phyloP scores from a whole-genome alignment of 2,888 invertebrate species.

The Ectobius pallidus region DNA sequence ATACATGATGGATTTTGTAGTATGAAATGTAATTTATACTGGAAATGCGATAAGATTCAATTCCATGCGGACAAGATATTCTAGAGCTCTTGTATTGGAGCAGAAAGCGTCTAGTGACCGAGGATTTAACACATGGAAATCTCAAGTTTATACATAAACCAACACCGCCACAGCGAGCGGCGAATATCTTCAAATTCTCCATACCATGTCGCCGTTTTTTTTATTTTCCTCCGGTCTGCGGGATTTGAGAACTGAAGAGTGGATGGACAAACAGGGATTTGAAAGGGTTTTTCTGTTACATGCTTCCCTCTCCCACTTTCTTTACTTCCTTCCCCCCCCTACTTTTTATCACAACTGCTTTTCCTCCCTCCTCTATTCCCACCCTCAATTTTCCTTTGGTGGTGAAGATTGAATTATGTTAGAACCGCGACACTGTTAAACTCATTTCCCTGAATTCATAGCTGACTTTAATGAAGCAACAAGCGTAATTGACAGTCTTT shows the following conservation, averaged over 20 bases:
- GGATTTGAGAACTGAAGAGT: constrained; percentile 1
- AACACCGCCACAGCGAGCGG: too few relatives aligned
- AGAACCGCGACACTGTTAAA: not conserved
- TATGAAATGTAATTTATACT: too few relatives aligned
- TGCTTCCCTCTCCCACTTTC: too few relatives aligned
- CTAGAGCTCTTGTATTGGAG: too few relatives aligned
- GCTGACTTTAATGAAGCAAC: too few relatives aligned
- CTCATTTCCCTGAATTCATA: too few relatives aligned
- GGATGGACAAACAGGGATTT: constrained; percentile 26
- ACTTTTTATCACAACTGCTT: not conserved
- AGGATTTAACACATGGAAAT: constrained; percentile 12
- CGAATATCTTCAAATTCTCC: not conserved
- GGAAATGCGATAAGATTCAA: too few relatives aligned
- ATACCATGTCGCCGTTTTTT: not conserved
- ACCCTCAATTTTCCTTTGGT: not conserved
- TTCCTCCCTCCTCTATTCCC: not conserved
- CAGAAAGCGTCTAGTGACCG: not conserved
- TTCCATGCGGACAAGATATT: too few relatives aligned
- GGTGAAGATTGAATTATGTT: not conserved
- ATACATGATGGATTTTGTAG: too few relatives aligned
- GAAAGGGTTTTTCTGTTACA: constrained; percentile 33
- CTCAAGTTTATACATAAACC: not conserved
- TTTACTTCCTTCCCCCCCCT: too few relatives aligned
- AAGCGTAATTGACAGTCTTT: too few relatives aligned
- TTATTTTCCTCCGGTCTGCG: not conserved